Conservation (phyloP, 2,797 vertebrate species). For the Aldrovandia affinis region DNA sequence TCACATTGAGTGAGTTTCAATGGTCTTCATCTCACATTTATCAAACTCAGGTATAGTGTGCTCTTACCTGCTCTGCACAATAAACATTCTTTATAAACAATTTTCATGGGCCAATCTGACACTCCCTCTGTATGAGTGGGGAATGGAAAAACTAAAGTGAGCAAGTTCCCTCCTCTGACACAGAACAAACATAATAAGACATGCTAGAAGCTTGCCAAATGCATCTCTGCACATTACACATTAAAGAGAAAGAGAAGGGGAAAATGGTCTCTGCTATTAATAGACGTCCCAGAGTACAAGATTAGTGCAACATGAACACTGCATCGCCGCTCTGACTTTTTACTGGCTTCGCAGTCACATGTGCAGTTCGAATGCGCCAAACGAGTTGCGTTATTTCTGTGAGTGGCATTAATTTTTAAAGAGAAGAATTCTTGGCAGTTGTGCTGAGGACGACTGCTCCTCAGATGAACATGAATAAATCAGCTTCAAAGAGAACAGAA, state of each 20-base stretch:
- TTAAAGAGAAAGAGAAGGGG: background rate
- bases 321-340: background rate
- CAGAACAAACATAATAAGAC: background rate
- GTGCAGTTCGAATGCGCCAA: background rate
- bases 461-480: slow-evolving; percentile 5
- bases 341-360: background rate
- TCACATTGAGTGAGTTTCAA: no score
- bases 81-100: no score
- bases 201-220: background rate
- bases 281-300: background rate
- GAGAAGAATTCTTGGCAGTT: slow-evolving; percentile 13
- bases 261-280: background rate
- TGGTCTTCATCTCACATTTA: background rate
- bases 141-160: no score
- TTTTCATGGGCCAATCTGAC: no score
- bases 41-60: background rate
- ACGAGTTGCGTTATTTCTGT: background rate
- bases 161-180: background rate
- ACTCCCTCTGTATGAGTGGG: no score
- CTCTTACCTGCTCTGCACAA: background rate
- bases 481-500: background rate
- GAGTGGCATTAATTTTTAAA: slow-evolving; percentile 2
- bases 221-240: background rate
- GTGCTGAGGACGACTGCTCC: background rate
- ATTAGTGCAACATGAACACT: slow-evolving; percentile 3